Evolutionary conservation across 2,797 vertebrate genomes (phyloP).

Genomic region (Coracias cyanogaster): DNA sequence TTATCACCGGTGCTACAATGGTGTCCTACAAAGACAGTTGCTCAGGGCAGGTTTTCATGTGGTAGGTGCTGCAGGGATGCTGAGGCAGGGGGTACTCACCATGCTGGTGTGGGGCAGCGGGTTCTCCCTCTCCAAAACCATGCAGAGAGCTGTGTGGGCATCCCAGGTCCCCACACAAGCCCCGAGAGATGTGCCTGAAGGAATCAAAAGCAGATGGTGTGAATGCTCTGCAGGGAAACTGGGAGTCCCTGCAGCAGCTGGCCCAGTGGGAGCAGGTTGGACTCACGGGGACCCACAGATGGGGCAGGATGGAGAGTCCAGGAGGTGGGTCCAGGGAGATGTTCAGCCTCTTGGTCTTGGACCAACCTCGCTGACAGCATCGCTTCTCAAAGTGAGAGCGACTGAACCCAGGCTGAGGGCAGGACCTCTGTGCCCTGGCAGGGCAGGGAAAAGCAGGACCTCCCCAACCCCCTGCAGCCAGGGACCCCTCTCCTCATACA

Average conservation of each 20-base stretch:
- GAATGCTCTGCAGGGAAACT: not conserved
- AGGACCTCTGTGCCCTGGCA: not conserved
- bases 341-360: not conserved
- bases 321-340: not conserved
- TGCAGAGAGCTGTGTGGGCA: fast-evolving
- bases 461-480: fast-evolving
- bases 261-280: not conserved
- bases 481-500: not conserved
- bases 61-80: fast-evolving
- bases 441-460: not conserved
- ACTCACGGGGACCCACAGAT: too few relatives aligned
- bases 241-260: not conserved
- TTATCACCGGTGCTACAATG: fast-evolving
- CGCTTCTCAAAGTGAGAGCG: fast-evolving
- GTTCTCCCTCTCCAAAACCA: not conserved
- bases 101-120: fast-evolving
- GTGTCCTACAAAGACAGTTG: not conserved
- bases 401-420: not conserved
- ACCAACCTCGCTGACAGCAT: fast-evolving
- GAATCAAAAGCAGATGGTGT: not conserved
- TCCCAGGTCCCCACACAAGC: not conserved
- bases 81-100: not conserved
- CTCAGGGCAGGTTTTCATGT: fast-evolving
- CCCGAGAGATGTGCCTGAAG: not conserved
- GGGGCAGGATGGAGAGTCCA: not conserved